Conservation (phyloP, 2,113 vertebrate species). For the Daboia siamensis region DNA sequence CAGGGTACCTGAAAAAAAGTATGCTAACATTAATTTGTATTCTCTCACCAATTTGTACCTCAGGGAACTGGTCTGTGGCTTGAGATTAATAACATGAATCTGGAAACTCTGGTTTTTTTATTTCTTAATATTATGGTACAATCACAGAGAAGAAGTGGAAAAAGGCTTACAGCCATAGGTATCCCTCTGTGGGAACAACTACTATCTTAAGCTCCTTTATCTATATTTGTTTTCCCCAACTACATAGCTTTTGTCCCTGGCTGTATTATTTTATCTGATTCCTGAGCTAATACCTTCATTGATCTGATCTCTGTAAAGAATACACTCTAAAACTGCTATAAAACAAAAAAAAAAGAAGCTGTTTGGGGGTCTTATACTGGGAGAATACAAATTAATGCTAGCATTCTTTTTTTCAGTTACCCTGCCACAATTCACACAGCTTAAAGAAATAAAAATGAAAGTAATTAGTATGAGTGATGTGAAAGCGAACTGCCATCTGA, state of each 20-base stretch:
- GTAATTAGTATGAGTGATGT: background rate
- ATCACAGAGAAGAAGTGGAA: background rate
- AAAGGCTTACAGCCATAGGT: background rate
- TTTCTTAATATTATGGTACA: background rate
- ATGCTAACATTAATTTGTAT: background rate
- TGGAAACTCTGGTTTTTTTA: background rate
- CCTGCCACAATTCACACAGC: background rate
- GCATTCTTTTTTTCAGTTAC: background rate
- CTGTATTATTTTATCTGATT: slow-evolving; percentile 26
- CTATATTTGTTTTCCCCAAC: background rate
- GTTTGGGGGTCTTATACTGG: background rate
- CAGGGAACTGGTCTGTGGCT: background rate
- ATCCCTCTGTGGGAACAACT: background rate
- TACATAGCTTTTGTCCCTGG: background rate
- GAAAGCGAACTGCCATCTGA: background rate
- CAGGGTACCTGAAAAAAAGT: background rate
- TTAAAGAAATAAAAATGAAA: background rate
- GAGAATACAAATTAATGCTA: slow-evolving; percentile 8
- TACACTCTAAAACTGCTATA: background rate
- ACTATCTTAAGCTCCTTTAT: background rate
- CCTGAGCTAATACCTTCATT: slow-evolving; percentile 17
- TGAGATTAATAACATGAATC: background rate
- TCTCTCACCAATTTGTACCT: background rate
- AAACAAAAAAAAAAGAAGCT: background rate
- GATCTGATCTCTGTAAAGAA: slow-evolving; percentile 5